Percentiles rank a stretch among this genome's conserved stretches.
Evolutionary conservation across 2,888 invertebrate species (phyloP).

Genomic region (Scelioninae gen. 2): DNA sequence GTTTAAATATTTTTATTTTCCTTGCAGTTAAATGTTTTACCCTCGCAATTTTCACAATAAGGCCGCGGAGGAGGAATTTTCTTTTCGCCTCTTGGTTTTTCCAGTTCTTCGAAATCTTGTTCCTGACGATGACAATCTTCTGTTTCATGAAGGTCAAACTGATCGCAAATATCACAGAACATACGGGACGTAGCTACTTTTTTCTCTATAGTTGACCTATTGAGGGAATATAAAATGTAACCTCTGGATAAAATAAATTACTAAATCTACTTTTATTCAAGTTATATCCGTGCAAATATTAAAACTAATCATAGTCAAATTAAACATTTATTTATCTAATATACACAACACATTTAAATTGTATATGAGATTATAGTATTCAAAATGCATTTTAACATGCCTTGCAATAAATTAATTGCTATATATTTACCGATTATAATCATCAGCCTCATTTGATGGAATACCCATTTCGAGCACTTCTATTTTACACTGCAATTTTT

Average conservation of each 20-base stretch:
- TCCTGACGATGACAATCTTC: conserved; percentile 96
- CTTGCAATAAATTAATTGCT: no score
- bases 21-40: no score
- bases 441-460: conserved; percentile 75
- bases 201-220: conserved; percentile 67
- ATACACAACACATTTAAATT: no score
- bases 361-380: no score
- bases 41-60: conserved; percentile 96
- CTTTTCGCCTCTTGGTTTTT: conserved; percentile 71
- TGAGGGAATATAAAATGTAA: conserved; percentile 9
- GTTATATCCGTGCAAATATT: no score
- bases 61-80: conserved; percentile 78
- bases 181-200: conserved; percentile 83
- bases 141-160: conserved; percentile 97
- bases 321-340: no score
- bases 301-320: no score
- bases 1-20: background rate
- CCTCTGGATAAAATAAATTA: no score
- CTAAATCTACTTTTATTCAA: no score
- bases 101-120: conserved; percentile 77
- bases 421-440: conserved; percentile 75
- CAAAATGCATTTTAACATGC: no score
- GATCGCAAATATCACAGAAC: conserved; percentile 98
- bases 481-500: conserved; percentile 86
- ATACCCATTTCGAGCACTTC: conserved; percentile 85